Evolutionary conservation across 1,140 invertebrate species (phyloP).

Genomic region (Apis cerana): DNA sequence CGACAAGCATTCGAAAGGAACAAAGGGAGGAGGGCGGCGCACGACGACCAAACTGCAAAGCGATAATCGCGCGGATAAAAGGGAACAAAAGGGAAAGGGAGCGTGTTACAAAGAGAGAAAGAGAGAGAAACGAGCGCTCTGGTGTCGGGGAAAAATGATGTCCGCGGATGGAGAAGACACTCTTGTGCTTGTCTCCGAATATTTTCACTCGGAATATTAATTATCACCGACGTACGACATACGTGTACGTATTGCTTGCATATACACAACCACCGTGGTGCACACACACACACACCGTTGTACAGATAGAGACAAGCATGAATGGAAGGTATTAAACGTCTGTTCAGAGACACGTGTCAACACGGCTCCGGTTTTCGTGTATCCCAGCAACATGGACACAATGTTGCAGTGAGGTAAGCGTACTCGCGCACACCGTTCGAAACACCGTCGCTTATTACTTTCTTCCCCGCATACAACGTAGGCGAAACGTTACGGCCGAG

Average conservation of each 20-base stretch:
- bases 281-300: no score
- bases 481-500: not conserved
- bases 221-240: not conserved
- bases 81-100: not conserved
- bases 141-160: not conserved
- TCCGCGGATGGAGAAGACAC: not conserved
- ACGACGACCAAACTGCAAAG: not conserved
- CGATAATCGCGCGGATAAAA: not conserved
- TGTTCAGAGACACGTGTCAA: not conserved
- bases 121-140: no score
- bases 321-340: not conserved
- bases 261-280: no score
- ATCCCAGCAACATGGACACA: no score
- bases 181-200: not conserved
- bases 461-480: not conserved
- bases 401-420: not conserved
- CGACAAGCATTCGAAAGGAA: not conserved
- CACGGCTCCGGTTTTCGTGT: not conserved
- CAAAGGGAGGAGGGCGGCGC: not conserved
- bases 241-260: no score
- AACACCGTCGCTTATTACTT: slow-evolving; percentile 39
- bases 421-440: not conserved
- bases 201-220: not conserved
- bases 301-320: no score
- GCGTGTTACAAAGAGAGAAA: no score